These are phyloP conservation scores for Stenchaetothrips biformis DNA, from an alignment of 2,888 invertebrate species.

Conservation along the genomic window DNA sequence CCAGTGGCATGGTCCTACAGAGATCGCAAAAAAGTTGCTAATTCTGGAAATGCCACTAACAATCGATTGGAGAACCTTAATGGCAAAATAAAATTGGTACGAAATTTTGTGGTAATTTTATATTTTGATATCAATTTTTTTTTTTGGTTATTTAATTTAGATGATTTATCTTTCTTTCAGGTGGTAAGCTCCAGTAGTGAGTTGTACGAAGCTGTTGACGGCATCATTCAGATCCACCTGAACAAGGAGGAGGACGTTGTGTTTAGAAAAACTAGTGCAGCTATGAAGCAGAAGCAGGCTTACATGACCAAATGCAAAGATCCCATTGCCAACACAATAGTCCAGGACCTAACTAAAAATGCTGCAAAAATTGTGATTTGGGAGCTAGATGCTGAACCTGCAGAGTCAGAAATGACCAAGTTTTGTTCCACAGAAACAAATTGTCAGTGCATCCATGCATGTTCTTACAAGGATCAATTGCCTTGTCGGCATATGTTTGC, in stretches of 20 bases:
- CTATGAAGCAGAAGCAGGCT: neutral
- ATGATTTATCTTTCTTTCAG: neutral
- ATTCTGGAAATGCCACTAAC: neutral
- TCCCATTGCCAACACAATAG: neutral
- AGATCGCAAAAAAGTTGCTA: neutral
- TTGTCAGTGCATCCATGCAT: neutral
- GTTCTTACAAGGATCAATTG: neutral
- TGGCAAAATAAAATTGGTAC: neutral
- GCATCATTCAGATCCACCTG: neutral
- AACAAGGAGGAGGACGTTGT: neutral
- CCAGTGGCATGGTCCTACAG: neutral
- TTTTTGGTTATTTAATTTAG: neutral
- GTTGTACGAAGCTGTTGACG: neutral
- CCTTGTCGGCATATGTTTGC: neutral
- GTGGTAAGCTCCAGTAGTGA: neutral
- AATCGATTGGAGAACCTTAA: neutral
- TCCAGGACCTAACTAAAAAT: neutral
- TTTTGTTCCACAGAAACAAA: neutral
- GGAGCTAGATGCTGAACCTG: neutral
- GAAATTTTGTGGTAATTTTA: neutral
- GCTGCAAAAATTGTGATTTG: neutral
- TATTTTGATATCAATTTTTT: neutral
- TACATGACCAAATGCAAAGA: neutral
- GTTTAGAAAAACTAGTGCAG: neutral
- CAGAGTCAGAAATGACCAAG: neutral